Evolutionary conservation across 2,797 vertebrate genomes (phyloP).

Genomic region (Gila robusta): DNA sequence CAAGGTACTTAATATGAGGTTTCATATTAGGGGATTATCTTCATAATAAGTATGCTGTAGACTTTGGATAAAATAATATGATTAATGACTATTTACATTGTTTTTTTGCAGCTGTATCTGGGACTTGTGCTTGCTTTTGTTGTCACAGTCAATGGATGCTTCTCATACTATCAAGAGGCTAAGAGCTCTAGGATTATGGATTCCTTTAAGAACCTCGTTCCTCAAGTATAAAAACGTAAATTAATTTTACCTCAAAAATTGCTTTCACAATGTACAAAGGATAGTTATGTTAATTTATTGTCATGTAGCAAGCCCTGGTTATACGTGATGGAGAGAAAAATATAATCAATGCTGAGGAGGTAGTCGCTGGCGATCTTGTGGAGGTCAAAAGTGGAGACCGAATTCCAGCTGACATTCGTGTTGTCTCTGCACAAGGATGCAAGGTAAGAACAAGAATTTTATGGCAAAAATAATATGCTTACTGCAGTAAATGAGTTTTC

Average conservation of each 20-base stretch:
- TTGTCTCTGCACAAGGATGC: conserved; percentile 90
- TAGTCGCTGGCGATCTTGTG: conserved; percentile 89
- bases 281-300: background rate
- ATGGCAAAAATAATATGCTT: background rate
- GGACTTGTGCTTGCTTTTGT: conserved; percentile 92
- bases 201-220: conserved; percentile 96
- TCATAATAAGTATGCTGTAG: background rate
- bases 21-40: background rate
- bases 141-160: conserved; percentile 96
- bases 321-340: conserved; percentile 89
- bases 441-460: conserved; percentile 76
- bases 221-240: conserved; percentile 81
- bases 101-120: conserved; percentile 84
- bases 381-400: conserved; percentile 92
- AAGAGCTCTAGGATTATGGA: conserved; percentile 99
- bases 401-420: conserved; percentile 89
- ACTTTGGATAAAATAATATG: background rate
- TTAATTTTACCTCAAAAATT: background rate
- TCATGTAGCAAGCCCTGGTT: conserved; percentile 88
- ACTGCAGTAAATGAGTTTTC: background rate
- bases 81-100: background rate
- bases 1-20: background rate
- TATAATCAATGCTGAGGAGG: conserved; percentile 88
- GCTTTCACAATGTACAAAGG: background rate
- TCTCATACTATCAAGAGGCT: conserved; percentile 98